Percentiles rank a stretch among this genome's conserved stretches.
Evolutionary conservation across 2,888 invertebrate species (phyloP).

Genomic region (Monochamus alternatus): DNA sequence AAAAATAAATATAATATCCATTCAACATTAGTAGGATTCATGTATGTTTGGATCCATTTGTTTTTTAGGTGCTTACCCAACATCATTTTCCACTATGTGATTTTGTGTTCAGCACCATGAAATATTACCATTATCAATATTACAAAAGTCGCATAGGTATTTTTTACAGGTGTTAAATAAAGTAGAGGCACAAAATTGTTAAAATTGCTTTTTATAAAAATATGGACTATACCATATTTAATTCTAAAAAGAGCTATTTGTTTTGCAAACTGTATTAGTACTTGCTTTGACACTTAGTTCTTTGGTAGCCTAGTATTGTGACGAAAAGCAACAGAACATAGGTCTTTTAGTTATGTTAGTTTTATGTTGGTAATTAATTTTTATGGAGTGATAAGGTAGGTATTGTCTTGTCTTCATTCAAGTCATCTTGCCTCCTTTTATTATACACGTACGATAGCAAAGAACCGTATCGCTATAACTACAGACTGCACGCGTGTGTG

Average conservation of each 20-base stretch:
- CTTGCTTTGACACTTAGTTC: no score
- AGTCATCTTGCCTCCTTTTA: not conserved
- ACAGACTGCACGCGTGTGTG: conserved; percentile 57
- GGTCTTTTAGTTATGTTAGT: no score
- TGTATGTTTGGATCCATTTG: conserved; percentile 7
- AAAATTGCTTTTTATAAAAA: no score
- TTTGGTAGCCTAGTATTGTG: no score
- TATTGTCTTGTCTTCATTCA: not conserved
- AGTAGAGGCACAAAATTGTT: no score
- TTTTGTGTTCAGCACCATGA: not conserved
- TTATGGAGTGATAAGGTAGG: not conserved
- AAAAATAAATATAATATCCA: not conserved
- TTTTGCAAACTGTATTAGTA: no score
- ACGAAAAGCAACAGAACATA: no score
- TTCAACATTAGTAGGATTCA: not conserved
- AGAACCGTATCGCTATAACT: conserved; percentile 50
- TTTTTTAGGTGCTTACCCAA: conserved; percentile 2
- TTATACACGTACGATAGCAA: conserved; percentile 29
- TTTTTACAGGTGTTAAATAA: no score
- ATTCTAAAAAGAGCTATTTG: no score
- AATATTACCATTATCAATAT: not conserved
- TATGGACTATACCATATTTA: no score
- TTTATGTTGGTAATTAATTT: not conserved
- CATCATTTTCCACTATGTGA: conserved; percentile 9
- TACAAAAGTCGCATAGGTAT: not conserved